phyloP scores from a whole-genome alignment of 92 coral and sea anemone species.

The Paragorgia papillata region DNA sequence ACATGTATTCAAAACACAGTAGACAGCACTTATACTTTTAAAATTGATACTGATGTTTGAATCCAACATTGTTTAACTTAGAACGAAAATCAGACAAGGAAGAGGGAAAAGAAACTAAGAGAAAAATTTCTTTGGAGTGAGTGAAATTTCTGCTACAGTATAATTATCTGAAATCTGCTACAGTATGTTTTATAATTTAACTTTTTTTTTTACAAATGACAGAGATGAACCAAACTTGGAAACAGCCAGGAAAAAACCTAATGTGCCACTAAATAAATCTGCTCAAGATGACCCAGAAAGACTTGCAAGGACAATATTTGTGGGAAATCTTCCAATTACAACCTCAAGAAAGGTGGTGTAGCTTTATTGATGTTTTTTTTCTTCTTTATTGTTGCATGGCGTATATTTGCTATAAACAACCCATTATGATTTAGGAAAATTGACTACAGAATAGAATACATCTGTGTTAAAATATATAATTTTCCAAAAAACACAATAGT shows the following conservation, averaged over 20 bases:
- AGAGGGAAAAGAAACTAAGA: slow-evolving; percentile 20
- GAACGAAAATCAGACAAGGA: slow-evolving; percentile 14
- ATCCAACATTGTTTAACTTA: background rate
- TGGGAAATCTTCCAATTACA: slow-evolving; percentile 86
- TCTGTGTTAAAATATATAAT: too few species aligned
- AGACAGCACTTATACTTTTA: too few species aligned
- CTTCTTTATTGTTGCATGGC: background rate
- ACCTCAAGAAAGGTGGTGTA: slow-evolving; percentile 72
- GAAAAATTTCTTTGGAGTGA: background rate
- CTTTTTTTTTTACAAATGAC: background rate
- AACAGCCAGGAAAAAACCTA: slow-evolving; percentile 31
- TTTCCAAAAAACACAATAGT: too few species aligned
- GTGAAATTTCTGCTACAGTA: background rate
- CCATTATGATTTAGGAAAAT: too few species aligned
- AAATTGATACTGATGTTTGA: background rate
- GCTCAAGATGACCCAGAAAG: slow-evolving; percentile 74
- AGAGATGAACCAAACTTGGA: slow-evolving; percentile 35
- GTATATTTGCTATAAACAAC: too few species aligned
- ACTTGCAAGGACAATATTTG: slow-evolving; percentile 86
- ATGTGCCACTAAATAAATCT: slow-evolving; percentile 46
- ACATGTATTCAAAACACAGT: too few species aligned
- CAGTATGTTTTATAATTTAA: background rate
- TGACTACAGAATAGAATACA: too few species aligned
- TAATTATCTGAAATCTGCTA: too few species aligned
- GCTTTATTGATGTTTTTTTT: background rate